Percentiles rank a stretch among this genome's conserved stretches.
phyloP scores from a whole-genome alignment of 1,140 invertebrate genomes.

The Danaus plexippus region DNA sequence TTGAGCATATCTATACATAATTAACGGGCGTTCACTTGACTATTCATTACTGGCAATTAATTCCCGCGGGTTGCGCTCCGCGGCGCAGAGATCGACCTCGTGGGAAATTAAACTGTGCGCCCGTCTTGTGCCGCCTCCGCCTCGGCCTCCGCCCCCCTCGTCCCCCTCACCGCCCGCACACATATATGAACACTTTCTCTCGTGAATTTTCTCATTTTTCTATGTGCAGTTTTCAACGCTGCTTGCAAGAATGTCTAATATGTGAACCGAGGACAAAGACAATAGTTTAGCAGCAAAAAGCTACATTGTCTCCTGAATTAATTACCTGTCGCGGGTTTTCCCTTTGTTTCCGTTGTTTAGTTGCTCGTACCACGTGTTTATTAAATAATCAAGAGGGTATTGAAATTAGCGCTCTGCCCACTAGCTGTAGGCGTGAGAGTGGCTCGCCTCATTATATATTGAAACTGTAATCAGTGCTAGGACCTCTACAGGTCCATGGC shows the following conservation, averaged over 20 bases:
- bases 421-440: constrained; percentile 44
- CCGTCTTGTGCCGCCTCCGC: constrained; percentile 57
- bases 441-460: constrained; percentile 59
- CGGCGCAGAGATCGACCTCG: constrained; percentile 70
- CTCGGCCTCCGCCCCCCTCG: constrained; percentile 36
- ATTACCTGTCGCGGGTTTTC: constrained; percentile 25
- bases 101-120: constrained; percentile 71
- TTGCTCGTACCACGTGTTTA: constrained; percentile 27
- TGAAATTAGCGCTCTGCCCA: constrained; percentile 61
- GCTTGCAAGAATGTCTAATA: constrained; percentile 29
- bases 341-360: constrained; percentile 24
- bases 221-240: constrained; percentile 33
- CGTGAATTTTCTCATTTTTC: constrained; percentile 60
- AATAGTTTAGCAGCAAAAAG: constrained; percentile 18
- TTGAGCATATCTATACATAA: constrained; percentile 60
- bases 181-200: constrained; percentile 67
- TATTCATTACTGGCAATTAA: constrained; percentile 72
- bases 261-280: constrained; percentile 25
- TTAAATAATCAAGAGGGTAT: constrained; percentile 53
- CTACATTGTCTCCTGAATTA: constrained; percentile 27
- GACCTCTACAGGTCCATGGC: too few species aligned
- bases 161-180: constrained; percentile 38
- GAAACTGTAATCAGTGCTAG: constrained; percentile 53
- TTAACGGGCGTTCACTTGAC: constrained; percentile 68
- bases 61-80: constrained; percentile 66